Evolutionary conservation across 2,797 vertebrate species (phyloP).

Genomic region (Epinephelus coioides): DNA sequence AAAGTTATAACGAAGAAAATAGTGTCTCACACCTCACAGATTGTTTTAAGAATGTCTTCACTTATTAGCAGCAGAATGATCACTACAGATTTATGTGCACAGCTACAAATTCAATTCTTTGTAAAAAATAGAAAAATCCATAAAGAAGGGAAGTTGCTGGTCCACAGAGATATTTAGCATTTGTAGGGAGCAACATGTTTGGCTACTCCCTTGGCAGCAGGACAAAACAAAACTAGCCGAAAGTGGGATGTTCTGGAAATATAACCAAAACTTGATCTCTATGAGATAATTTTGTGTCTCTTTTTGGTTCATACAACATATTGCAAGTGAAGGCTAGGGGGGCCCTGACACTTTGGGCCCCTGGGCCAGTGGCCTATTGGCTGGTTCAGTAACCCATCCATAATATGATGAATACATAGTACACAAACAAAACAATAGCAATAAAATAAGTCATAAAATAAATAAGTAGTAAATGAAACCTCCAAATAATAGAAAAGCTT

Average conservation of each 20-base stretch:
- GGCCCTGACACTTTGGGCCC: too few species aligned
- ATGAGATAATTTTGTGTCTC: too few species aligned
- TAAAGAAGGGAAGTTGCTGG: not conserved
- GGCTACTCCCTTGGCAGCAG: not conserved
- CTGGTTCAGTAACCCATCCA: too few species aligned
- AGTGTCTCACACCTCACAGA: not conserved
- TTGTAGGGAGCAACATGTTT: not conserved
- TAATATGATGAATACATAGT: not conserved
- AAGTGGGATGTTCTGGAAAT: not conserved
- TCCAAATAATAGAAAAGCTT: not conserved
- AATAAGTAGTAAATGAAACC: not conserved
- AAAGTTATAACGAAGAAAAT: not conserved
- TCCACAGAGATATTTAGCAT: not conserved
- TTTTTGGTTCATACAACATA: too few species aligned
- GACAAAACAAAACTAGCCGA: not conserved
- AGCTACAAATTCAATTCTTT: not conserved
- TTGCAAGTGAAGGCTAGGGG: too few species aligned
- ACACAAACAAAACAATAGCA: not conserved
- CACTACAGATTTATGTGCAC: not conserved
- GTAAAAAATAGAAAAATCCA: not conserved
- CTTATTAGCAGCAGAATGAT: not conserved
- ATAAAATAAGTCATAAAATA: not conserved
- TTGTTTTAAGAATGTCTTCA: not conserved
- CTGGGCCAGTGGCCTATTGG: too few species aligned
- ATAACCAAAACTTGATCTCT: not conserved